phyloP scores from a whole-genome alignment of 2,113 vertebrate genomes.

The Notarius quadriscutis region DNA sequence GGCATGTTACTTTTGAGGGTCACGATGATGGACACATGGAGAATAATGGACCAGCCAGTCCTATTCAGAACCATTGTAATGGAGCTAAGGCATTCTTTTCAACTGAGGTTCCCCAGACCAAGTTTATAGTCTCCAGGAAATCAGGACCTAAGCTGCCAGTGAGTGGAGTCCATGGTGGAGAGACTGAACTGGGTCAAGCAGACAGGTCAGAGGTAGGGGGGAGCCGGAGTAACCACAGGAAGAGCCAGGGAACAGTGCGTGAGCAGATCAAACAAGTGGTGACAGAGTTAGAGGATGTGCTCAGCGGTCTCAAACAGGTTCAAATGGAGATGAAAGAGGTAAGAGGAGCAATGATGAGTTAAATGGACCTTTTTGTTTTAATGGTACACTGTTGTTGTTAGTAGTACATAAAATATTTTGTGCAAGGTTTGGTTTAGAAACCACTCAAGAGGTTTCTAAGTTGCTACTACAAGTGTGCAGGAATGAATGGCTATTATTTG shows the following conservation, averaged over 20 bases:
- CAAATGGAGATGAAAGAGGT: conserved; percentile 81
- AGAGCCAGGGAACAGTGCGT: conserved; percentile 63
- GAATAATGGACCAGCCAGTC: conserved; percentile 49
- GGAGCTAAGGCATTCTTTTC: conserved; percentile 64
- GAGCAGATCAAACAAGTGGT: conserved; percentile 78
- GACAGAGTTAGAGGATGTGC: conserved; percentile 73
- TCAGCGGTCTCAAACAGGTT: conserved; percentile 78
- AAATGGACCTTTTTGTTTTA: background rate
- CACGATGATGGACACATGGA: conserved; percentile 57
- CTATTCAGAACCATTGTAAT: conserved; percentile 60
- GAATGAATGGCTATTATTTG: background rate
- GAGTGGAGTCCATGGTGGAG: background rate
- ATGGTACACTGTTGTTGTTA: background rate
- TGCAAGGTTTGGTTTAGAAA: background rate
- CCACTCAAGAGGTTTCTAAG: background rate
- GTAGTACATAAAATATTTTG: background rate
- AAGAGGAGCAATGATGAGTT: conserved; percentile 40
- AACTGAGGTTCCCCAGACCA: conserved; percentile 71
- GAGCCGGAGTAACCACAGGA: conserved; percentile 56
- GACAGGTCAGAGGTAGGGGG: conserved; percentile 23
- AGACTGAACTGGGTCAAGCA: background rate
- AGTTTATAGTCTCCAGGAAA: conserved; percentile 56
- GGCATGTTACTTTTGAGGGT: conserved; percentile 50
- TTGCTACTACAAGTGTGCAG: background rate
- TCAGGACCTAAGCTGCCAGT: conserved; percentile 19